Conservation (phyloP, 2,113 vertebrate species). For the Triplophysa dalaica region DNA sequence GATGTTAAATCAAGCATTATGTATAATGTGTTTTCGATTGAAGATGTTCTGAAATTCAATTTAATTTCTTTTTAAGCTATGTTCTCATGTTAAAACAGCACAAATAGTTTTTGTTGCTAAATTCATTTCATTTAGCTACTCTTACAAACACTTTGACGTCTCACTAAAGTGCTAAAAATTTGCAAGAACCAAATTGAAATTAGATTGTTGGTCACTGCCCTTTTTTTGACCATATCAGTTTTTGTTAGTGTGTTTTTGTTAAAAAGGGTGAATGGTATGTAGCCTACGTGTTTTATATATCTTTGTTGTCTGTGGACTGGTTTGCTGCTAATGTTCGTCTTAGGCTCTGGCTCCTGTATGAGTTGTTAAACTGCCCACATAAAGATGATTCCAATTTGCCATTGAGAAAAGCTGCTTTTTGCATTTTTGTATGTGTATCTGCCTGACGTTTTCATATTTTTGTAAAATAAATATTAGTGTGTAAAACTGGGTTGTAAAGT, state of each 20-base stretch:
- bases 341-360: slow-evolving; percentile 53
- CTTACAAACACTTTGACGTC: not conserved
- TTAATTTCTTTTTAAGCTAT: slow-evolving; percentile 23
- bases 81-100: slow-evolving; percentile 46
- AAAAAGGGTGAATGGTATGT: slow-evolving; percentile 13
- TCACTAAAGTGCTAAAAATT: slow-evolving; percentile 35
- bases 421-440: slow-evolving; percentile 55
- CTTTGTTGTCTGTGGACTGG: slow-evolving; percentile 38
- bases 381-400: slow-evolving; percentile 48
- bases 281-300: slow-evolving; percentile 22
- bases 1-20: not conserved
- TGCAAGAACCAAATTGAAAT: slow-evolving; percentile 44
- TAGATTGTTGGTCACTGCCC: slow-evolving; percentile 1
- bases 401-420: slow-evolving; percentile 60
- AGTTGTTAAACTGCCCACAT: slow-evolving; percentile 43
- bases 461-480: slow-evolving; percentile 63
- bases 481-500: slow-evolving; percentile 34
- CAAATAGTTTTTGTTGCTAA: slow-evolving; percentile 7
- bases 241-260: not conserved
- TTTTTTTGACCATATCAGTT: slow-evolving; percentile 6
- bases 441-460: slow-evolving; percentile 62
- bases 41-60: slow-evolving; percentile 15
- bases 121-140: slow-evolving; percentile 29
- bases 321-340: slow-evolving; percentile 59
- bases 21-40: slow-evolving; percentile 14